Evolutionary conservation across 2,113 vertebrate genomes (phyloP).

Genomic region (Pogona vitticeps): DNA sequence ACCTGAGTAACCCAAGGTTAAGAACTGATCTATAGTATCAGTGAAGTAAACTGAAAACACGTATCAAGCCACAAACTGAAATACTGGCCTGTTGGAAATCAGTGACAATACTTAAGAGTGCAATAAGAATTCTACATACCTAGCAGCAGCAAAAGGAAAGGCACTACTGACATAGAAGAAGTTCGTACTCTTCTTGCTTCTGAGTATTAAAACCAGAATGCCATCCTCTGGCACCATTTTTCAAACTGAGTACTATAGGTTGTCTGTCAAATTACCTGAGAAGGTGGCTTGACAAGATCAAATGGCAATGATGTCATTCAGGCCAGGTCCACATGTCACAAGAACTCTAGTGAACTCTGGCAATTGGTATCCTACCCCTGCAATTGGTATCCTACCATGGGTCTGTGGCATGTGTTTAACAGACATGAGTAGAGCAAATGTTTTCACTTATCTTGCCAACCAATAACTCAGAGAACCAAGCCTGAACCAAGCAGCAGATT

Average conservation of each 20-base stretch:
- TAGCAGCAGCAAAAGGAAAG: neutral
- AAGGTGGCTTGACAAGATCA: neutral
- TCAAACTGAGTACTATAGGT: neutral
- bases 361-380: neutral
- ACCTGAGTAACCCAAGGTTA: no score
- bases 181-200: neutral
- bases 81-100: neutral
- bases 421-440: neutral
- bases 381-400: no score
- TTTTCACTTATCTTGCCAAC: neutral
- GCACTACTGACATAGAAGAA: neutral
- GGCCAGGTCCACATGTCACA: neutral
- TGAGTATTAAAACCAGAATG: neutral
- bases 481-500: no score
- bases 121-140: neutral
- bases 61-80: neutral
- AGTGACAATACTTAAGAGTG: neutral
- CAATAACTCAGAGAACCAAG: neutral
- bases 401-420: neutral
- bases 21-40: no score
- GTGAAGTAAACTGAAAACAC: neutral
- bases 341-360: neutral
- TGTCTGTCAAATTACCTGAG: neutral
- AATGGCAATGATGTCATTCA: neutral
- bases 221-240: neutral